Evolutionary conservation across 2,113 vertebrate genomes (phyloP).

Genomic region (Phalacrocorax carbo): DNA sequence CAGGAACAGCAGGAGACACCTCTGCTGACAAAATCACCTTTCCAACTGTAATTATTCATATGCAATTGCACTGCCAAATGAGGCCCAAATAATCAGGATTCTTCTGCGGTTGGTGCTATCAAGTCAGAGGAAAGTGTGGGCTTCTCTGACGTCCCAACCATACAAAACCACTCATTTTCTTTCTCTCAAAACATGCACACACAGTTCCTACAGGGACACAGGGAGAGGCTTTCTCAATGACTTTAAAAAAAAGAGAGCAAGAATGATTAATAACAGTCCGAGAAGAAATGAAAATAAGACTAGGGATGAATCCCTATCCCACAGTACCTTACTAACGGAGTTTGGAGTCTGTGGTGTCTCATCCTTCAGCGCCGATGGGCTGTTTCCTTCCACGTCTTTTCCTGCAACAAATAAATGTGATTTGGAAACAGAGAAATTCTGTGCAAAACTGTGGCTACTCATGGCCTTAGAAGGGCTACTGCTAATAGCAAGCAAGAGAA

Average conservation of each 20-base stretch:
- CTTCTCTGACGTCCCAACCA: not conserved
- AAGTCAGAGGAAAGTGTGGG: not conserved
- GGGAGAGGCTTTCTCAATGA: not conserved
- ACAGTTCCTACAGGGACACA: not conserved
- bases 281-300: not conserved
- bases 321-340: slow-evolving; percentile 82
- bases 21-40: slow-evolving; percentile 5
- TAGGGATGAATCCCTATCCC: not conserved
- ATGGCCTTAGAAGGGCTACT: not conserved
- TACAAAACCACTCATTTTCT: not conserved
- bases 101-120: not conserved
- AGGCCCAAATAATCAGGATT: not conserved
- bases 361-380: slow-evolving; percentile 74
- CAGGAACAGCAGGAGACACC: not conserved
- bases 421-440: not conserved
- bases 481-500: not conserved
- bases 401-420: slow-evolving; percentile 73
- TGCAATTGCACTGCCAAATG: not conserved
- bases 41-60: not conserved
- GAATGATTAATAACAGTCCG: not conserved
- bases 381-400: slow-evolving; percentile 85
- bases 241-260: not conserved
- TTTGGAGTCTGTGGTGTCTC: slow-evolving; percentile 87
- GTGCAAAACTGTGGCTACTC: not conserved
- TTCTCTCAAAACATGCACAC: not conserved